Conservation (phyloP, 1,140 invertebrate species). For the Dendroctonus valens region DNA sequence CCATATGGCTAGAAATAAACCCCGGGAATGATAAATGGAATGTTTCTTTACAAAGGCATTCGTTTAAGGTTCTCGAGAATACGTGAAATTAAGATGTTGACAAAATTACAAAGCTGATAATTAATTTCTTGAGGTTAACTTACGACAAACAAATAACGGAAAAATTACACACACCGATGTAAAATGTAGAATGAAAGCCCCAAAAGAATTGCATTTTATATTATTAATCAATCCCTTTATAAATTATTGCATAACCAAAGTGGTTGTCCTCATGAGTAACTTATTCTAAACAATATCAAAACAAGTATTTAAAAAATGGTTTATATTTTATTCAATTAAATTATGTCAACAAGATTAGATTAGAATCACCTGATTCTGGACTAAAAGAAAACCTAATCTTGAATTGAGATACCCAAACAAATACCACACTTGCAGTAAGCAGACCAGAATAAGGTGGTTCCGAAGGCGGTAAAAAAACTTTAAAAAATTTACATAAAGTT, state of each 20-base stretch:
- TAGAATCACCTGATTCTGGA: constrained; percentile 38
- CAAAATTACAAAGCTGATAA: no score
- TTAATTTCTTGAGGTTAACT: no score
- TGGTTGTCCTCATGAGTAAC: constrained; percentile 31
- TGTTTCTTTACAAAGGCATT: no score
- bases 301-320: constrained; percentile 45
- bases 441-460: constrained; percentile 37
- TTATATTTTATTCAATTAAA: constrained; percentile 42
- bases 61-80: no score
- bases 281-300: constrained; percentile 46
- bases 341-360: constrained; percentile 42
- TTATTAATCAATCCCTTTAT: constrained; percentile 40
- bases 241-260: constrained; percentile 41
- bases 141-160: no score
- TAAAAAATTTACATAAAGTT: constrained; percentile 44
- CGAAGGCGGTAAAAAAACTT: constrained; percentile 37
- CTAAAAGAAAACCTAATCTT: constrained; percentile 20
- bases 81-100: no score
- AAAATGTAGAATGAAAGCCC: constrained; percentile 34
- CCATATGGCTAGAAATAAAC: no score
- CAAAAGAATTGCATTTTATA: constrained; percentile 36
- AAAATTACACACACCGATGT: no score
- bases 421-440: constrained; percentile 11
- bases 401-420: constrained; percentile 19
- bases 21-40: no score